Conservation (phyloP, 2,113 vertebrate genomes). For the Machaerirhynchus nigripectus region DNA sequence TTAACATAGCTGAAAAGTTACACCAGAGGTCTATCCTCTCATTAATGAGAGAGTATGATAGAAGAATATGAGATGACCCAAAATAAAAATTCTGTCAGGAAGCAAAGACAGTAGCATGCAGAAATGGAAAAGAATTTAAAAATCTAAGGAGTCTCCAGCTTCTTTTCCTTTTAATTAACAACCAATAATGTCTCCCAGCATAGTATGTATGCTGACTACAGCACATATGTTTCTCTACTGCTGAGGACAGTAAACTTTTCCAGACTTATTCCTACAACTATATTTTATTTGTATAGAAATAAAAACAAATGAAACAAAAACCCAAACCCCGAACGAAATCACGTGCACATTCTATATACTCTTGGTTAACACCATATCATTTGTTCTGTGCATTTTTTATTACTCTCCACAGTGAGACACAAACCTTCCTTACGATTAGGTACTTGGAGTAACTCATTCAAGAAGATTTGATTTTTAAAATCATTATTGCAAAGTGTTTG, state of each 20-base stretch:
- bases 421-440: neutral
- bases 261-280: neutral
- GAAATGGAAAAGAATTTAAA: neutral
- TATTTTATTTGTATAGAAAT: neutral
- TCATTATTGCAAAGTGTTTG: neutral
- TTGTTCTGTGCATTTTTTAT: neutral
- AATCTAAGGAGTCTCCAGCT: neutral
- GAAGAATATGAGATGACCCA: neutral
- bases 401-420: neutral
- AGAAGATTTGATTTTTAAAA: neutral
- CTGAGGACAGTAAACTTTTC: neutral
- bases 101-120: neutral
- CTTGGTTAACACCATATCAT: neutral
- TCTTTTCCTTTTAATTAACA: neutral
- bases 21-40: neutral
- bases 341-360: neutral
- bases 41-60: neutral
- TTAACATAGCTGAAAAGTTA: neutral
- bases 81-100: neutral
- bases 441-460: neutral
- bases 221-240: neutral
- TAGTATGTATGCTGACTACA: neutral
- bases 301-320: neutral
- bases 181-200: neutral
- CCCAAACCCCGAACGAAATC: neutral